A percentile compares a stretch with the other conserved stretches of the same genome.
phyloP scores from a whole-genome alignment of 92 coral and sea anemone species.

The Zoanthus gigantus region DNA sequence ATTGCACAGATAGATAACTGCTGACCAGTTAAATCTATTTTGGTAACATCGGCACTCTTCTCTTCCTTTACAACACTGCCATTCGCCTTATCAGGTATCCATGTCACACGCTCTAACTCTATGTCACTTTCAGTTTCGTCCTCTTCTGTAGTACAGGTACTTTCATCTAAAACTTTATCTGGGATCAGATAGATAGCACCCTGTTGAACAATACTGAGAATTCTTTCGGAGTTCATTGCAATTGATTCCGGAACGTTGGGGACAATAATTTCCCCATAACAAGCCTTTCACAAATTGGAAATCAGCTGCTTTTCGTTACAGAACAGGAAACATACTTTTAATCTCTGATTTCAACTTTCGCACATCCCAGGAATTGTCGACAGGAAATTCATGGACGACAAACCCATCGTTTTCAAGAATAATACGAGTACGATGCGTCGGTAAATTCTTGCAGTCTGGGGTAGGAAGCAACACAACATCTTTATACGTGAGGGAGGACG shows the following conservation, averaged over 20 bases:
- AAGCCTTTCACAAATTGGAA: conserved; percentile 22
- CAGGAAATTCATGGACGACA: conserved; percentile 51
- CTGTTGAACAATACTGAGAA: conserved; percentile 38
- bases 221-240: conserved; percentile 49
- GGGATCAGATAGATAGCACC: conserved; percentile 44
- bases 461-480: conserved; percentile 54
- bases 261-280: conserved; percentile 26
- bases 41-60: conserved; percentile 13
- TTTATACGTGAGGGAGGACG: conserved; percentile 35
- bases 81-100: neutral
- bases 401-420: conserved; percentile 50
- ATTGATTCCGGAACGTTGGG: conserved; percentile 40
- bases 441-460: conserved; percentile 53
- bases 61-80: conserved; percentile 16
- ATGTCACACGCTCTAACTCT: neutral
- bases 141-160: conserved; percentile 43
- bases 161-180: conserved; percentile 37
- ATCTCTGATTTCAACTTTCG: conserved; percentile 27
- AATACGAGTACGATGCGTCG: conserved; percentile 55
- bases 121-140: conserved; percentile 16
- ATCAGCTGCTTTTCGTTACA: conserved; percentile 20
- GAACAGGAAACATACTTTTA: conserved; percentile 22
- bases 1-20: conserved; percentile 20
- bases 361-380: conserved; percentile 20
- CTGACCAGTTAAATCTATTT: conserved; percentile 15